Evolutionary conservation across 2,888 invertebrate species (phyloP), one percentile per base, ranked within the genome.

Genomic region (Cerceris ruficornis): DNA sequence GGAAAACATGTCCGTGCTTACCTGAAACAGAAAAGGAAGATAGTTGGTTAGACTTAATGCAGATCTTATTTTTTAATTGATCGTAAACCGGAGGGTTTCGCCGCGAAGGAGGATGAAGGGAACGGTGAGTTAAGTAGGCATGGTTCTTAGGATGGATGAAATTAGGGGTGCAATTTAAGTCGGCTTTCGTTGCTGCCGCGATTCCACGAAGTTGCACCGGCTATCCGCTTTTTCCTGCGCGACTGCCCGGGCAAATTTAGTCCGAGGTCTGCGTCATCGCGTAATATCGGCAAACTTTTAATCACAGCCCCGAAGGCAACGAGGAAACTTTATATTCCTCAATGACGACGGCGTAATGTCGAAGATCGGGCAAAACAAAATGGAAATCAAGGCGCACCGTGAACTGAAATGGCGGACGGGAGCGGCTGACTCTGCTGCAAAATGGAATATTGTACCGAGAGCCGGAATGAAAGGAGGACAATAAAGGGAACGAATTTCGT

Each of bases 281-380:
- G 82, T 82, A 86, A 86, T 88, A 86, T 87, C 82, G 86, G 82
- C 84, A 84, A 88, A 89, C 88, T 88, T 89, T 88, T 89, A 88
- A 89, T 89, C 89, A 88, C 86, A 86, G 83, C 71, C 83, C 79
- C 70, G 59, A 66, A 68, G 70, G 70, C 72, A 81, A 82, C 81
- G 80, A 71, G 77, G 82, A 86, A 87, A 86, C 85, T 89, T 88
- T 87, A 87, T 87, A 87, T 84, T 83, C 84, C 41, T 67, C 74
- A 79, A 83, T 85, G 86, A 88, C 86, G 86, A 81, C 77, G 72
- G 61, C 59, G 84, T 78, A 85, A 86, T 75, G 84, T 81, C 85
- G 81, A 88, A 88, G 86, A 89, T 86, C 86, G 77, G 80, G 84
- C 81, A 81, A 84, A 83, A 82, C 83, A 82, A 81, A 83, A 83